Evolutionary conservation across 2,888 invertebrate genomes (phyloP).

Genomic region (Lymantria monacha): DNA sequence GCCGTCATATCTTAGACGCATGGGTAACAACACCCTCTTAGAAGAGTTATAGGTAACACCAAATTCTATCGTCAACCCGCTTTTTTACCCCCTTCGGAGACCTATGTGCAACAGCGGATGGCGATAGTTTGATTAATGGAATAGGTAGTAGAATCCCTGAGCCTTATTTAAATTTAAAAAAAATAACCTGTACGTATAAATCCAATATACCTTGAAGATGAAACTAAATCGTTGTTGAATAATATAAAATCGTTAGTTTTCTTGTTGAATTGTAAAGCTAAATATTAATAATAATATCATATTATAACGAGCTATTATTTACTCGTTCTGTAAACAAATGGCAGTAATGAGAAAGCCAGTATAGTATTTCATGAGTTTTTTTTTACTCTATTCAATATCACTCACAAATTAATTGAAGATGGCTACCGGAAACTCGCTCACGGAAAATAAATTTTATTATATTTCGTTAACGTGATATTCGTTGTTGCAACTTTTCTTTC

Average conservation of each 20-base stretch:
- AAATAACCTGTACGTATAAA: neutral
- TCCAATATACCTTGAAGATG: neutral
- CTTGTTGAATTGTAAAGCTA: slow-evolving; percentile 15
- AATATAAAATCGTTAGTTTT: slow-evolving; percentile 37
- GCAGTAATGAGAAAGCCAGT: slow-evolving; percentile 48
- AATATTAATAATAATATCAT: slow-evolving; percentile 44
- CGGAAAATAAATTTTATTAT: slow-evolving; percentile 32
- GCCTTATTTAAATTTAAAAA: neutral
- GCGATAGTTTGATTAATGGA: too few relatives aligned
- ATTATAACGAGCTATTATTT: slow-evolving; percentile 52
- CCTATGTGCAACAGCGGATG: too few relatives aligned
- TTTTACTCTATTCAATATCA: slow-evolving; percentile 41
- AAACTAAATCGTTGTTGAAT: neutral
- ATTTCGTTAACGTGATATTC: slow-evolving; percentile 19
- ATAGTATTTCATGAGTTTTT: slow-evolving; percentile 40
- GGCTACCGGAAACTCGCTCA: slow-evolving; percentile 35
- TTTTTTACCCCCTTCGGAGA: too few relatives aligned
- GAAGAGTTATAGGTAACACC: too few relatives aligned
- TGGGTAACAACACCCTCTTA: too few relatives aligned
- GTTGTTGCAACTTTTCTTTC: slow-evolving; percentile 18
- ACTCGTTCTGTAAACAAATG: slow-evolving; percentile 37
- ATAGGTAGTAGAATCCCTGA: too few relatives aligned
- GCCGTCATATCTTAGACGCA: too few relatives aligned
- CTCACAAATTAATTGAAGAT: slow-evolving; percentile 57
- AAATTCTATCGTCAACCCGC: too few relatives aligned